These are phyloP conservation scores for Oncorhynchus kisutch DNA, from an alignment of 2,113 vertebrate genomes.

Conservation along the genomic window DNA sequence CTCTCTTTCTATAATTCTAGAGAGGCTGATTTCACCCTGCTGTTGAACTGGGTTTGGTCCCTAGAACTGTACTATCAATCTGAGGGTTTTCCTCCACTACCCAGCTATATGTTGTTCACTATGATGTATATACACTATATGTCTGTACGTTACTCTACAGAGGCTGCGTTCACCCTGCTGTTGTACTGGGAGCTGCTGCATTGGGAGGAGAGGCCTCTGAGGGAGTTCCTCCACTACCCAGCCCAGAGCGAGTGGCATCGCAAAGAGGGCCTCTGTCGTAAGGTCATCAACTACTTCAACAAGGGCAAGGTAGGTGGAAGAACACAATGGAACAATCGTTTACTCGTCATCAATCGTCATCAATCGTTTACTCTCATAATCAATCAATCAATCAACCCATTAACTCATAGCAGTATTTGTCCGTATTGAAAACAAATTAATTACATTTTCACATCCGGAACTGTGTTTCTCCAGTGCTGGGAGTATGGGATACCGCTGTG, in stretches of 20 bases:
- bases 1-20: not conserved
- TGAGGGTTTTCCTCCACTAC: conserved; percentile 91
- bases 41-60: conserved; percentile 82
- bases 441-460: not conserved
- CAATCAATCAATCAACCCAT: not conserved
- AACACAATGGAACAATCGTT: not conserved
- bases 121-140: not conserved
- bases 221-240: conserved; percentile 94
- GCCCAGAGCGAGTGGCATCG: conserved; percentile 97
- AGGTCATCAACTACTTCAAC: conserved; percentile 98
- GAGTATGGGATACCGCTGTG: conserved; percentile 95
- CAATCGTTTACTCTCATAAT: not conserved
- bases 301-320: conserved; percentile 88
- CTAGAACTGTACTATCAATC: too few species aligned
- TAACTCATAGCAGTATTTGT: not conserved
- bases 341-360: not conserved
- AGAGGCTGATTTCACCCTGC: conserved; percentile 96
- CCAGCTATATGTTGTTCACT: conserved; percentile 62
- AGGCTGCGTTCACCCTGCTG: conserved; percentile 95
- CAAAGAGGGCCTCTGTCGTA: conserved; percentile 93
- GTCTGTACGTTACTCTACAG: conserved; percentile 57
- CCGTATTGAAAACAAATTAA: not conserved
- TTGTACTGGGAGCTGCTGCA: conserved; percentile 96
- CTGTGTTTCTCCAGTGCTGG: conserved; percentile 83
- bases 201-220: conserved; percentile 92